A percentile compares a stretch with the other conserved stretches of the same genome.
These are phyloP conservation scores for Branchipolynoe longqiensis DNA, from an alignment of 2,888 invertebrate genomes.

Conservation along the genomic window DNA sequence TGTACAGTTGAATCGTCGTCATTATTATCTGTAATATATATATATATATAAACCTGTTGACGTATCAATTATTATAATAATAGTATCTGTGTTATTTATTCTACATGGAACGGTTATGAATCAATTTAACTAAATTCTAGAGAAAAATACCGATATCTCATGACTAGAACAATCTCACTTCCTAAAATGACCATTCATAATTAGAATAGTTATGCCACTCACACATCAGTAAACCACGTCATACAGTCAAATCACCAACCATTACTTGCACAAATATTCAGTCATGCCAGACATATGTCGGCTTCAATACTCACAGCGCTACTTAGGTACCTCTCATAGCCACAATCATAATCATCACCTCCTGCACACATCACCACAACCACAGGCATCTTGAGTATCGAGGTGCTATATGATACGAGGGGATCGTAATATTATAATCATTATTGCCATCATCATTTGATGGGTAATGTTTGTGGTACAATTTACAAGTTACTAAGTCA, in stretches of 20 bases:
- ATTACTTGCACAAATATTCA: not conserved
- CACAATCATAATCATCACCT: too few relatives aligned
- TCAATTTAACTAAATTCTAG: not conserved
- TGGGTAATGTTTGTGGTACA: too few relatives aligned
- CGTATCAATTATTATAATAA: too few relatives aligned
- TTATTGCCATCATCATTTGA: too few relatives aligned
- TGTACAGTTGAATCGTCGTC: slow-evolving; percentile 2
- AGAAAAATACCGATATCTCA: not conserved
- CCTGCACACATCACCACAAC: not conserved
- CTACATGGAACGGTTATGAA: not conserved
- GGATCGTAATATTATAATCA: too few relatives aligned
- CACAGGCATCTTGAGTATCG: too few relatives aligned
- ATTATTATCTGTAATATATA: not conserved
- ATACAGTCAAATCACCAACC: not conserved
- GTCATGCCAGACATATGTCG: too few relatives aligned
- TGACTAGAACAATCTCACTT: slow-evolving; percentile 40
- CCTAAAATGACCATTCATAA: slow-evolving; percentile 13
- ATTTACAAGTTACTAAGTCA: too few relatives aligned
- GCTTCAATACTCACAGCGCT: too few relatives aligned
- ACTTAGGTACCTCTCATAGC: too few relatives aligned
- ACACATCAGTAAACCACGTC: slow-evolving; percentile 12
- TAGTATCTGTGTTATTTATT: not conserved
- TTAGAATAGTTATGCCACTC: not conserved
- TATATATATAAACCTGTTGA: slow-evolving; percentile 9
- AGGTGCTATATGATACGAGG: too few relatives aligned